These are phyloP conservation scores for Myopa testacea DNA, from an alignment of 2,888 invertebrate genomes.

Conservation along the genomic window DNA sequence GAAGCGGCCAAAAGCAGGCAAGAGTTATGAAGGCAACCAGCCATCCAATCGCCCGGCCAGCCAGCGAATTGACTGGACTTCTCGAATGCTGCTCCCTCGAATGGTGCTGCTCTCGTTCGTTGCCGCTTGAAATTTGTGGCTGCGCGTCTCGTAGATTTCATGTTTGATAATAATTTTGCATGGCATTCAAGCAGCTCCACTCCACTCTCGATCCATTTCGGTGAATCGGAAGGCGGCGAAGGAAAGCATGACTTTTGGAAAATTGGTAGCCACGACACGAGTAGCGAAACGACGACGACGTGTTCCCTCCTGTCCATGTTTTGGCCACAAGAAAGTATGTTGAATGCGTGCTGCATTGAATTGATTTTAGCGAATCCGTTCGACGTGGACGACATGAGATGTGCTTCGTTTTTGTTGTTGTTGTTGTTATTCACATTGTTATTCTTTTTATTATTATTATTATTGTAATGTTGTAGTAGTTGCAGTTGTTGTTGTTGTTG, in stretches of 20 bases:
- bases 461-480: conserved; percentile 20
- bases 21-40: conserved; percentile 30
- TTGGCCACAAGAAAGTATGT: background rate
- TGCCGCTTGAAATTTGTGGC: conserved; percentile 29
- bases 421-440: background rate
- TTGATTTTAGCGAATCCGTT: conserved; percentile 7
- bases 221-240: background rate
- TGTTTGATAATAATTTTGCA: conserved; percentile 62
- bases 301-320: background rate
- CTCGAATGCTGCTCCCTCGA: background rate
- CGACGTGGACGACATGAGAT: background rate
- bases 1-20: background rate
- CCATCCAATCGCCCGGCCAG: background rate
- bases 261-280: conserved; percentile 38
- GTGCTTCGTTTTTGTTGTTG: conserved; percentile 1
- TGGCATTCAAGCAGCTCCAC: conserved; percentile 23
- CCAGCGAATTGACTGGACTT: background rate
- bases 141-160: conserved; percentile 55
- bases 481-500: conserved; percentile 26
- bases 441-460: conserved; percentile 29
- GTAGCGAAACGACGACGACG: conserved; percentile 6
- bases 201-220: background rate
- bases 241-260: conserved; percentile 6
- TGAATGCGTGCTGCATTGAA: conserved; percentile 8
- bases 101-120: conserved; percentile 1